A percentile compares a stretch with the other conserved stretches of the same genome.
These are phyloP conservation scores for Electrona antarctica DNA, from an alignment of 2,113 vertebrate species.

Conservation along the genomic window DNA sequence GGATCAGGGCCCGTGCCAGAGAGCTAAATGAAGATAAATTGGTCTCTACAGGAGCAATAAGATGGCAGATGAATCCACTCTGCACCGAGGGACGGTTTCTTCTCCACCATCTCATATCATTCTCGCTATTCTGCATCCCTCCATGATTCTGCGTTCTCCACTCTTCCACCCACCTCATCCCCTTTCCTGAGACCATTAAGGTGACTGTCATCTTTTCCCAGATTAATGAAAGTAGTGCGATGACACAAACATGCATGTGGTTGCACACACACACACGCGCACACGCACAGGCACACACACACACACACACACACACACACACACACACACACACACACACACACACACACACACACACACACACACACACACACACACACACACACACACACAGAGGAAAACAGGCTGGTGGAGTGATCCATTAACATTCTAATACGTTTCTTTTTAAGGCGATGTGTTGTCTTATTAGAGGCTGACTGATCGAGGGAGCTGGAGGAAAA, in stretches of 20 bases:
- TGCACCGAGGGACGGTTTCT: slow-evolving; percentile 49
- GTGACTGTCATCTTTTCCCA: slow-evolving; percentile 56
- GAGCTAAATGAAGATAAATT: slow-evolving; percentile 75
- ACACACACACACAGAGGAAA: slow-evolving; percentile 25
- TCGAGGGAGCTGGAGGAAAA: slow-evolving; percentile 63
- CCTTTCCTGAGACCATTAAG: slow-evolving; percentile 54
- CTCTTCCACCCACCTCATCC: slow-evolving; percentile 36
- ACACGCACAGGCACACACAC: neutral
- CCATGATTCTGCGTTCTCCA: slow-evolving; percentile 42
- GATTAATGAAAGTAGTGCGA: slow-evolving; percentile 58
- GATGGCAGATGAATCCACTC: slow-evolving; percentile 71
- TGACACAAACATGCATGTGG: neutral
- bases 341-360: slow-evolving; percentile 1
- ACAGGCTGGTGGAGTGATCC: slow-evolving; percentile 41
- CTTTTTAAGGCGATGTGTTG: slow-evolving; percentile 70
- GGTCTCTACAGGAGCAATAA: slow-evolving; percentile 70
- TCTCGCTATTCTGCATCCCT: slow-evolving; percentile 30
- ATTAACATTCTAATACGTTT: slow-evolving; percentile 75
- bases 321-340: neutral
- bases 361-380: neutral
- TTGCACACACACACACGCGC: neutral
- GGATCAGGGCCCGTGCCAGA: slow-evolving; percentile 55
- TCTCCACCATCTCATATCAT: slow-evolving; percentile 48
- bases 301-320: neutral
- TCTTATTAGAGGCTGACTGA: slow-evolving; percentile 77